A percentile compares a stretch with the other conserved stretches of the same genome.
phyloP scores from a whole-genome alignment of 2,113 vertebrate species.

The Ginglymostoma cirratum region DNA sequence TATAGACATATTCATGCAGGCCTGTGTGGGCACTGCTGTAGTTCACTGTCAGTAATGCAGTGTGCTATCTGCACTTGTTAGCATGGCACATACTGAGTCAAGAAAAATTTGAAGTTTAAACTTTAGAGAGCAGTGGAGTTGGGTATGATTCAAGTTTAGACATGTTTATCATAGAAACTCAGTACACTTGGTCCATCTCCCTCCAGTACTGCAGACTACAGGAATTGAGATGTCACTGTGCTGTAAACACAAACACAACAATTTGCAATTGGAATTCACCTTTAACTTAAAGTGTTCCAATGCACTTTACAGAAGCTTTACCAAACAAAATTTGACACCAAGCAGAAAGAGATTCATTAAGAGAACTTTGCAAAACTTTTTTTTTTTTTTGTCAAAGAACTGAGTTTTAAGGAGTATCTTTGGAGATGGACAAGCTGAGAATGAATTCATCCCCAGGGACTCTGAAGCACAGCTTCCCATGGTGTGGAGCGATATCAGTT shows the following conservation, averaged over 20 bases:
- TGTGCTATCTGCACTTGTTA: neutral
- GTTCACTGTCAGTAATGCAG: neutral
- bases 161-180: neutral
- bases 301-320: neutral
- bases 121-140: neutral
- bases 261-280: neutral
- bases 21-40: neutral
- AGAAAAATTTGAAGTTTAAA: neutral
- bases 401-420: neutral
- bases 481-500: neutral
- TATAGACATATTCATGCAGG: neutral
- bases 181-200: neutral
- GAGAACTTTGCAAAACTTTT: neutral
- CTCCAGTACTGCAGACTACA: neutral
- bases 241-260: neutral
- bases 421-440: neutral
- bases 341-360: neutral
- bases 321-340: neutral
- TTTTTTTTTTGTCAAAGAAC: neutral
- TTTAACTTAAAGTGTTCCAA: neutral
- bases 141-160: neutral
- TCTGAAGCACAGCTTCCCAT: neutral
- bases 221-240: neutral
- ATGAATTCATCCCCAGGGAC: neutral
- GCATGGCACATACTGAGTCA: neutral